These are phyloP conservation scores for Thaleichthys pacificus DNA, from an alignment of 2,797 vertebrate species.

Conservation along the genomic window DNA sequence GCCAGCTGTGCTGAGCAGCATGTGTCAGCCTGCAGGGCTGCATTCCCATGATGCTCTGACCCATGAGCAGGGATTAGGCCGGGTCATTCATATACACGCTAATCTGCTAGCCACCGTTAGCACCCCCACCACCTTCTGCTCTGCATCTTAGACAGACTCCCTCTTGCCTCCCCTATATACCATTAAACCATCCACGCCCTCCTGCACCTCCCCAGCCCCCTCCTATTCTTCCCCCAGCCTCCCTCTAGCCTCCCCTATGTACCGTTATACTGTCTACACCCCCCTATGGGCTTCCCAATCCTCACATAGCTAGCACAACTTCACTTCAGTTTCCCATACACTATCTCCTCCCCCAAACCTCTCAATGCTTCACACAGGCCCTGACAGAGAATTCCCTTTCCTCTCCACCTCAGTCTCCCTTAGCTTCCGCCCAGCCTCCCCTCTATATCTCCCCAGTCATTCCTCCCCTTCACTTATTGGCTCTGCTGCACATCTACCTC, in stretches of 20 bases:
- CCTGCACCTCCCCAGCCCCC: not conserved
- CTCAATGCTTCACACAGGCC: not conserved
- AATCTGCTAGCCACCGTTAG: constrained; percentile 16
- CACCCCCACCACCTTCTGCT: not conserved
- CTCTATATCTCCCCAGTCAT: not conserved
- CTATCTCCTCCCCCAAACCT: too few relatives aligned
- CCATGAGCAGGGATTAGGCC: constrained; percentile 4
- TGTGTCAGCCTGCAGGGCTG: not conserved
- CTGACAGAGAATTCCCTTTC: not conserved
- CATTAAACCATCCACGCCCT: too few relatives aligned
- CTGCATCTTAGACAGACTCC: not conserved
- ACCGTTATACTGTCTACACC: not conserved
- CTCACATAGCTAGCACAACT: too few relatives aligned
- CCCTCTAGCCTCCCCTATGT: not conserved
- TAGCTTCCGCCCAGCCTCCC: not conserved
- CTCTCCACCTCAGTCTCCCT: too few relatives aligned
- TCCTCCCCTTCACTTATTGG: not conserved
- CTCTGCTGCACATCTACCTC: not conserved
- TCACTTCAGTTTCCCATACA: too few relatives aligned
- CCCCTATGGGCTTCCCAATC: not conserved
- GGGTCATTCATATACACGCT: constrained; percentile 6
- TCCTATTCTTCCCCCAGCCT: not conserved
- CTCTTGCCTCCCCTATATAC: not conserved
- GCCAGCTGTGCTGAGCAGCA: not conserved
- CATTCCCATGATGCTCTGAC: constrained; percentile 21